phyloP scores from a whole-genome alignment of 1,140 invertebrate genomes.

The Drosophila equinoxialis region DNA sequence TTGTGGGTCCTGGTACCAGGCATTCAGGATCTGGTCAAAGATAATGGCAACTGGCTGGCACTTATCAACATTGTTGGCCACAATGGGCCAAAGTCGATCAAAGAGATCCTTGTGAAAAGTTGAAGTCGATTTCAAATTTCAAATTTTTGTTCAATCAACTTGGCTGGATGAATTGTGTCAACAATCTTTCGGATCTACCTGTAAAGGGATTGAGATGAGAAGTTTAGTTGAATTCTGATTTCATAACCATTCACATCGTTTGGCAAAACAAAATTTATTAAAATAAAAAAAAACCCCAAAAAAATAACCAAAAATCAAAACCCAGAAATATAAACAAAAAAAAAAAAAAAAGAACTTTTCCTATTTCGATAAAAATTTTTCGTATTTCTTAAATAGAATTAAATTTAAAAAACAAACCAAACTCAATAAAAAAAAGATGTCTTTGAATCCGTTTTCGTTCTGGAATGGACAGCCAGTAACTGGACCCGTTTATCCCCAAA shows the following conservation, averaged over 20 bases:
- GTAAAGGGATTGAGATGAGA: no score
- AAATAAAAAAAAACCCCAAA: not conserved
- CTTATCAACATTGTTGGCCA: no score
- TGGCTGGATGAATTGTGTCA: not conserved
- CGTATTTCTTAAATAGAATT: no score
- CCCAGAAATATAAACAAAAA: no score
- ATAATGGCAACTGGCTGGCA: no score
- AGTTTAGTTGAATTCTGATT: slow-evolving; percentile 8
- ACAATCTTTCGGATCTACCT: not conserved
- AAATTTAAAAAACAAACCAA: not conserved
- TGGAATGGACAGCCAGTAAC: slow-evolving; percentile 49
- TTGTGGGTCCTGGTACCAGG: no score
- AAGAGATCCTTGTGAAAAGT: not conserved
- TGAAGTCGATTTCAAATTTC: not conserved
- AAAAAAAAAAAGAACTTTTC: no score
- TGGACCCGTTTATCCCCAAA: slow-evolving; percentile 34
- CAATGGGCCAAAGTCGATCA: no score
- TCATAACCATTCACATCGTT: slow-evolving; percentile 17
- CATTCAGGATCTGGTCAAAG: no score
- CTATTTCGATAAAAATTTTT: no score
- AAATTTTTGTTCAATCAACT: not conserved
- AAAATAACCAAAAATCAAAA: not conserved
- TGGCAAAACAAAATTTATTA: slow-evolving; percentile 4
- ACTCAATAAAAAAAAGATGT: slow-evolving; percentile 12
- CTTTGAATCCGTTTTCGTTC: slow-evolving; percentile 33